Conservation (phyloP, 2,113 vertebrate genomes). For the Cheilinus undulatus region DNA sequence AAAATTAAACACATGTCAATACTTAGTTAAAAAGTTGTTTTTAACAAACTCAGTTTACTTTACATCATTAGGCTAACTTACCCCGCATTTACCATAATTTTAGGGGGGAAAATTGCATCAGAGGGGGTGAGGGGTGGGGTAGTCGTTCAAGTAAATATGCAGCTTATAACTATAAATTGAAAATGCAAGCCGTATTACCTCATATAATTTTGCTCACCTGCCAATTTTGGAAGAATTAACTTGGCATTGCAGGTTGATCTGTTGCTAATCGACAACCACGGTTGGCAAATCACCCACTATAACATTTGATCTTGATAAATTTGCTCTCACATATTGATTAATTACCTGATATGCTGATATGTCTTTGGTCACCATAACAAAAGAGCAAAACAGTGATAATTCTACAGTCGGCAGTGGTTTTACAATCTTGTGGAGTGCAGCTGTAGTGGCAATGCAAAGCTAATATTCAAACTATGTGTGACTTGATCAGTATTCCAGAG, state of each 20-base stretch:
- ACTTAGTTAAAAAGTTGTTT: too few species aligned
- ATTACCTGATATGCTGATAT: background rate
- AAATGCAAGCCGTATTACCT: too few species aligned
- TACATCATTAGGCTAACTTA: too few species aligned
- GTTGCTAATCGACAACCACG: background rate
- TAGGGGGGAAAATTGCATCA: too few species aligned
- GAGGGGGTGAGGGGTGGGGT: too few species aligned
- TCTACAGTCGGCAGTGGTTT: slow-evolving; percentile 43
- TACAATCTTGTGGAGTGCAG: slow-evolving; percentile 26
- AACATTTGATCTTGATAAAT: background rate
- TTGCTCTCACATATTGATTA: background rate
- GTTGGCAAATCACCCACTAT: background rate
- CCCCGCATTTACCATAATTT: too few species aligned
- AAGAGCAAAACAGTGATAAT: slow-evolving; percentile 36
- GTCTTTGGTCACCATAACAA: background rate
- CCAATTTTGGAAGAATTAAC: too few species aligned
- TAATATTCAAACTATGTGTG: slow-evolving; percentile 32
- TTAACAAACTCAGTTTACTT: too few species aligned
- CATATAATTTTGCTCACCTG: too few species aligned
- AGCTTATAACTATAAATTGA: too few species aligned
- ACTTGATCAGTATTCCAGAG: slow-evolving; percentile 61
- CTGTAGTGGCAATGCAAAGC: slow-evolving; percentile 35
- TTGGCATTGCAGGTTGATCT: background rate
- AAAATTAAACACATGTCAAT: too few species aligned
- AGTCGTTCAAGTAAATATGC: too few species aligned